These are phyloP conservation scores for Aldrovandia affinis DNA, from an alignment of 2,797 vertebrate species.

Conservation along the genomic window DNA sequence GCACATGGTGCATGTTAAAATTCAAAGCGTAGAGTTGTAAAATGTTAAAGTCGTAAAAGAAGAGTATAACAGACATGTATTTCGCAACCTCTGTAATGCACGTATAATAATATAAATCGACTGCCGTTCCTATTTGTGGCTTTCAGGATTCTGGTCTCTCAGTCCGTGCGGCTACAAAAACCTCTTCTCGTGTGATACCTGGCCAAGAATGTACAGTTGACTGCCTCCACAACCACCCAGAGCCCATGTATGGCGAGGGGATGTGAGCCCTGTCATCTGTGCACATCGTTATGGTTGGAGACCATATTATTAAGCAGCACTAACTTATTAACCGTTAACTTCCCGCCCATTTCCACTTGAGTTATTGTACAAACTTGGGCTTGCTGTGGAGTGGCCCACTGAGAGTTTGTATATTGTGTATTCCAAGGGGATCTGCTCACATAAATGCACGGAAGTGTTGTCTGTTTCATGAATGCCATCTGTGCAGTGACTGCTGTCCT, in stretches of 20 bases:
- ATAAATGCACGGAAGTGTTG: not conserved
- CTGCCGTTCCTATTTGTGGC: constrained; percentile 64
- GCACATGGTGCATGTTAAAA: not conserved
- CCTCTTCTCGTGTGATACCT: constrained; percentile 21
- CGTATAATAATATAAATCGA: constrained; percentile 43
- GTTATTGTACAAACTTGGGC: not conserved
- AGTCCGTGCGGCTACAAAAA: constrained; percentile 32
- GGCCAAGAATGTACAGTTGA: not conserved
- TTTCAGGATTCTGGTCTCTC: constrained; percentile 55
- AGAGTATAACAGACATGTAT: not conserved
- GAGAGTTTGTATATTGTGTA: not conserved
- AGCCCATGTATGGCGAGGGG: not conserved
- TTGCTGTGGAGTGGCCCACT: not conserved
- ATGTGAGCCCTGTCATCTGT: no score
- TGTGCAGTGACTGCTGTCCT: not conserved
- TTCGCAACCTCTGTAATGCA: not conserved
- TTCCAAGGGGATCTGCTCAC: not conserved
- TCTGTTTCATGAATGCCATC: constrained; percentile 1
- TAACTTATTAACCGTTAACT: not conserved
- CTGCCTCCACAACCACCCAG: not conserved
- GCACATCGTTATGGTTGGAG: not conserved
- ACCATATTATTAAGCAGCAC: not conserved
- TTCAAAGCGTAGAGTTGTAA: constrained; percentile 10
- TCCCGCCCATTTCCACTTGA: not conserved
- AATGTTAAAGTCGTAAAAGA: not conserved